These are phyloP conservation scores for Sebastes oblongus DNA, from an alignment of 2,797 vertebrate genomes.

Conservation along the genomic window DNA sequence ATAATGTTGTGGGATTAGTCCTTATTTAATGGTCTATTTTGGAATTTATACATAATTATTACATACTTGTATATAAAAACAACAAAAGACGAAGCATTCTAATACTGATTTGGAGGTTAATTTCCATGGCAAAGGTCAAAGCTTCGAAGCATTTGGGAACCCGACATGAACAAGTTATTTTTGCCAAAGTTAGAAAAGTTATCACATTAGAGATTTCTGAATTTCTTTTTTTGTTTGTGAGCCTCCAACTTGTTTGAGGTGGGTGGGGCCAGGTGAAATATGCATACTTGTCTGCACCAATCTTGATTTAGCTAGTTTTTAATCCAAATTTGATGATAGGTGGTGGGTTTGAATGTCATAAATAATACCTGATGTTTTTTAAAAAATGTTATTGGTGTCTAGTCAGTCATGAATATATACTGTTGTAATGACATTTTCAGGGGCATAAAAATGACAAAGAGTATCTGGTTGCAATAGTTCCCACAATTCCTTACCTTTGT, in stretches of 20 bases:
- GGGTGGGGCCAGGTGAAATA: neutral
- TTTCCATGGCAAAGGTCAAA: too few species aligned
- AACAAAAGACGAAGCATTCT: too few species aligned
- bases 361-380: neutral
- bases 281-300: neutral
- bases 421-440: neutral
- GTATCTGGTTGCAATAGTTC: neutral
- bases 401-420: neutral
- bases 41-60: too few species aligned
- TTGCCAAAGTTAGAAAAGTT: neutral
- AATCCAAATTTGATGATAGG: neutral
- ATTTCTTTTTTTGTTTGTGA: neutral
- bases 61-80: too few species aligned
- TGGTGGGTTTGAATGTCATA: neutral
- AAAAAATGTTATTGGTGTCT: neutral
- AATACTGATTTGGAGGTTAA: too few species aligned
- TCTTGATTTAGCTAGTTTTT: neutral
- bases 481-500: slow-evolving; percentile 87
- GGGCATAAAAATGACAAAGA: neutral
- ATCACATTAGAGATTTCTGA: neutral
- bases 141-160: too few species aligned
- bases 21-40: too few species aligned
- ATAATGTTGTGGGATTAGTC: too few species aligned
- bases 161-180: too few species aligned
- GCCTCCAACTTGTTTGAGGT: neutral